A percentile compares a stretch with the other conserved stretches of the same genome.
phyloP scores from a whole-genome alignment of 2,113 vertebrate genomes.

The Pituophis catenifer region DNA sequence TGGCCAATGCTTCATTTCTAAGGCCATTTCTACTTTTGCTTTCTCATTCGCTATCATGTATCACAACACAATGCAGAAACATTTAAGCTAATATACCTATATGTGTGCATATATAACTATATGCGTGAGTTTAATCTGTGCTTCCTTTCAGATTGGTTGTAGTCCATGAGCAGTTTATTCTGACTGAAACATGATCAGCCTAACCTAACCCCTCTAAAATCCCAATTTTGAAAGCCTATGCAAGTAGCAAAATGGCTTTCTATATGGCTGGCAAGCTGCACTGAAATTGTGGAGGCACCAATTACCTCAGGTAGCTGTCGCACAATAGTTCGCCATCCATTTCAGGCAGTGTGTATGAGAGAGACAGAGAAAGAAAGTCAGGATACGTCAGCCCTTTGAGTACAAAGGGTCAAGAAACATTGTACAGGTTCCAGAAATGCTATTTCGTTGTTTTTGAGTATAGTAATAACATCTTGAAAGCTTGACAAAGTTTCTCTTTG shows the following conservation, averaged over 20 bases:
- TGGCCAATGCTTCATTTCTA: neutral
- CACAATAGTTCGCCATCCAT: neutral
- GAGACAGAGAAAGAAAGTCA: neutral
- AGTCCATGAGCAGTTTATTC: neutral
- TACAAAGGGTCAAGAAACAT: neutral
- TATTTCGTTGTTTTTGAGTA: neutral
- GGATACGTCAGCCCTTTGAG: neutral
- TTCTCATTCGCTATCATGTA: neutral
- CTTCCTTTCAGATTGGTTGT: neutral
- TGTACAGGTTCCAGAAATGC: neutral
- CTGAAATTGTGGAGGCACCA: no score
- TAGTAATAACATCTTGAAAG: neutral
- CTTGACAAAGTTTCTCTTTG: neutral
- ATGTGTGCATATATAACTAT: neutral
- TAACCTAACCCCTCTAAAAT: neutral
- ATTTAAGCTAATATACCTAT: neutral
- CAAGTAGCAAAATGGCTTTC: no score
- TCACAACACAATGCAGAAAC: neutral
- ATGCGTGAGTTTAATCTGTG: neutral
- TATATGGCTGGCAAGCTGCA: no score
- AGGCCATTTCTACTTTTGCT: neutral
- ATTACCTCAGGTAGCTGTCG: neutral
- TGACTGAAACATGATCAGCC: neutral
- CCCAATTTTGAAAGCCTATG: no score
- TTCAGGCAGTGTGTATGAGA: neutral